Base-by-base conservation (phyloP, 2,797 vertebrate species). In the Ceryle rudis region DNA sequence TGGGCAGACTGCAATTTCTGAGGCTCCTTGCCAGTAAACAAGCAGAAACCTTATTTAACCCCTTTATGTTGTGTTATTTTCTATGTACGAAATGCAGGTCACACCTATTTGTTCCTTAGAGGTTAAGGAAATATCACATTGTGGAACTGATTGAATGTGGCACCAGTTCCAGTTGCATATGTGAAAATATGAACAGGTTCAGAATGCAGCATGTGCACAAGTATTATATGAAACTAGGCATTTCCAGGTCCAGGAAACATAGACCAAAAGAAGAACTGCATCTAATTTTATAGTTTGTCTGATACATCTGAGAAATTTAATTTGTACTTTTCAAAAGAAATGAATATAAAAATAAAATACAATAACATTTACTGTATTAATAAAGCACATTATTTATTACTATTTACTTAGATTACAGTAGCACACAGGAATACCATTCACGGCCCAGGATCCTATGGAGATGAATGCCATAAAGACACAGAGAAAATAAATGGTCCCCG, bases 1-100 rank as follows among this genome's bases (percentile, higher is more conserved):
- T 96, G 93, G 90, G 92, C 94, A 95, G 90, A 75, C 81, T 96
- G 75, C 90, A 96, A 86, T 97, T 95, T 96, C 91, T 89, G 94
- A 93, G 83, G 42, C 83, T 96, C 46, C 60, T 90, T 94, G 94
- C 88, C 96, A 96, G 90, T 95, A 97, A 96, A 94, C 92, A 94
- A 94, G 93, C 28, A 92, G 82, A 92, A 94, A 96, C 90, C 90
- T 93, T 82, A 81, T 84, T 96, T 96, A 96, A 97, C 94, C 90
- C 90, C 88, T 97, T 96, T 89, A 89, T 88, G 75, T 47, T 95
- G 70, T 88, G 41, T 66, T 85, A 37, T 84, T 90, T 86, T 60
- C 86, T 65, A 17, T 7, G 5, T 60, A 67, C 5, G 3, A 81
- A 90, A 79, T 39, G 60, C 15, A 22, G 6, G 23, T 33, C 31